Evolutionary conservation across 1,140 invertebrate species (phyloP), one percentile per base, ranked within the genome.

Genomic region (Cyclina sinensis): DNA sequence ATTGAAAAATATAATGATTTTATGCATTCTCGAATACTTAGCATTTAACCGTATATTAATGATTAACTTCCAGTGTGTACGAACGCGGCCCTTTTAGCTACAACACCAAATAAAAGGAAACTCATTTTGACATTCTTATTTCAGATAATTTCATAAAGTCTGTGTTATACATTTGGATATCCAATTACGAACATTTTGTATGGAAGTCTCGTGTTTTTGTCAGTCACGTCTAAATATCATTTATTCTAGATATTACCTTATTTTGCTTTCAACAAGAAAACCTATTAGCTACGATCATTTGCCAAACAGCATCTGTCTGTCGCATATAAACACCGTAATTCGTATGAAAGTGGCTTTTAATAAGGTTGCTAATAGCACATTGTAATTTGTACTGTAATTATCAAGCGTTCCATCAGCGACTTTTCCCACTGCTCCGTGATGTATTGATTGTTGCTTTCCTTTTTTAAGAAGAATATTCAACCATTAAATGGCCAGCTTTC

Each of bases 381-480:
- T 70, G 65, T 70, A 70, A 70, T 70, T 70, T 70, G 65, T 70
- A 30, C 65, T 70, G 16, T 32, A 70, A 70, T 70, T 70, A 70
- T 70, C 65, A n/a, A 37, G 65, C 18, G 12, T 37, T 70, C 32
- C 35, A 39, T 70, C 35, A 70, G 65, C 14, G 9, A 12, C 32
- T 37, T 37, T 70, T 70, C 65, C 65, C 65, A 37, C 14, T 4
- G 65, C 65, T 70, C 65, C 35, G 37, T 37, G 37, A 9, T 70
- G 3, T 70, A 70, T 70, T 32, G 65, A 70, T 70, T 32, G 27
- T 70, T 70, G 5, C 5, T 70, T 70, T 37, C 16, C 57, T 18
- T n/a, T 16, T 65, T 65, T 65, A n/a, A 5, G 62, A 65, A 65
- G 62, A 30, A 12, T 1, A 7, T 37, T 70, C 65, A 70, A 32